These are phyloP conservation scores for Choristoneura rosaceana DNA, from an alignment of 2,888 invertebrate genomes.

Conservation along the genomic window DNA sequence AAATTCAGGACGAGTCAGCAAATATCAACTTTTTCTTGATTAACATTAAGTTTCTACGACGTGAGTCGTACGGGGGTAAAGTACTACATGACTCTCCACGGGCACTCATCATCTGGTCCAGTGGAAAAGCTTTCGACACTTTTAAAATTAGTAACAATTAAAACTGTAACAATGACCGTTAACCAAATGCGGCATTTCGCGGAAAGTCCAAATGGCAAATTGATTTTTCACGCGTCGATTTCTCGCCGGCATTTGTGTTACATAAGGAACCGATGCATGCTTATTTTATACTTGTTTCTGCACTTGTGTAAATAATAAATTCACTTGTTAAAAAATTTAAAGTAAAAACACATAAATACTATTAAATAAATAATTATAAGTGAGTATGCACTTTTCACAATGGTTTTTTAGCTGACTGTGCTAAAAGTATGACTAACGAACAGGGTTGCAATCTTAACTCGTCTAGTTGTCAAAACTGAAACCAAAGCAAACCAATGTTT, in stretches of 20 bases:
- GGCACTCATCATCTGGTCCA: too few relatives aligned
- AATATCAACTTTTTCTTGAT: too few relatives aligned
- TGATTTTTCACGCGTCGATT: not conserved
- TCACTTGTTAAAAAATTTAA: not conserved
- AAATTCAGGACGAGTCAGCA: too few relatives aligned
- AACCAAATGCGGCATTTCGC: not conserved
- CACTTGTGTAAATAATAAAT: not conserved
- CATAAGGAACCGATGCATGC: not conserved
- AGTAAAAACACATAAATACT: not conserved
- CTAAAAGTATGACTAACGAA: not conserved
- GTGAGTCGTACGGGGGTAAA: too few relatives aligned
- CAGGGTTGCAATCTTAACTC: too few relatives aligned
- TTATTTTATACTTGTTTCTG: conserved; percentile 6
- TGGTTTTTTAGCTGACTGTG: not conserved
- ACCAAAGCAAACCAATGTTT: too few relatives aligned
- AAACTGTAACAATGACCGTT: not conserved
- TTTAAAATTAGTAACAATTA: not conserved
- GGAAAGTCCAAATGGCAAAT: conserved; percentile 5
- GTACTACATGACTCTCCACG: too few relatives aligned
- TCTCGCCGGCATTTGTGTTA: not conserved
- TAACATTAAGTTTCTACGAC: too few relatives aligned
- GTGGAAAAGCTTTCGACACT: too few relatives aligned
- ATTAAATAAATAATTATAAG: not conserved
- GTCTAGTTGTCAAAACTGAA: too few relatives aligned
- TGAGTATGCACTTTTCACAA: not conserved